These are phyloP conservation scores for Wasmannia auropunctata DNA, from an alignment of 1,140 invertebrate genomes.

Conservation along the genomic window DNA sequence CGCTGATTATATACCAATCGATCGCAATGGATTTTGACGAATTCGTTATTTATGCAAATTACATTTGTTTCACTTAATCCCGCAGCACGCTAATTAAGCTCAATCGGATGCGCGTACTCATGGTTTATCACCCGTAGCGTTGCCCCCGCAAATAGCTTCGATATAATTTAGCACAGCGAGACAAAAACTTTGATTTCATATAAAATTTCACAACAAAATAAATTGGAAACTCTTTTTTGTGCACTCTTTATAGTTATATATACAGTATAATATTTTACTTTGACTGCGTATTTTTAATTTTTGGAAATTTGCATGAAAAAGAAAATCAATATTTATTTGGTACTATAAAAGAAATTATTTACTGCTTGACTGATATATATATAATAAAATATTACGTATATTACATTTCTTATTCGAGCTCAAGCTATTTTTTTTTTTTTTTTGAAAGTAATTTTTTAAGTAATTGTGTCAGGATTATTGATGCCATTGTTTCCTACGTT, in stretches of 20 bases:
- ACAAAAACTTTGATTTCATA: slow-evolving; percentile 2
- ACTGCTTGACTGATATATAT: background rate
- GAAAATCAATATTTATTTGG: background rate
- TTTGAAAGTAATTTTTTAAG: background rate
- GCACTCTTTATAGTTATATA: background rate
- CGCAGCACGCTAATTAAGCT: slow-evolving; percentile 23
- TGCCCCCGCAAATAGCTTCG: background rate
- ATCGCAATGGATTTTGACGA: slow-evolving; percentile 35
- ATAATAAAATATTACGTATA: background rate
- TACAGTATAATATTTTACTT: background rate
- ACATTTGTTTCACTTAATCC: slow-evolving; percentile 44
- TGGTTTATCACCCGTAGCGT: slow-evolving; percentile 29
- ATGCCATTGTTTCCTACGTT: background rate
- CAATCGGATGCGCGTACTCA: background rate
- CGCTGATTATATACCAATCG: slow-evolving; percentile 17
- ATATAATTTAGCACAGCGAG: background rate
- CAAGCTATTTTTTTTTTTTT: background rate
- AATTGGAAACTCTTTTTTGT: background rate
- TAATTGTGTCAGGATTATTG: background rate
- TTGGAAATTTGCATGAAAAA: background rate
- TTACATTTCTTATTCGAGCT: background rate
- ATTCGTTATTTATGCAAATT: slow-evolving; percentile 56
- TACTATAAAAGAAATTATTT: background rate
- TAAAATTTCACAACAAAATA: background rate
- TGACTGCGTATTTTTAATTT: background rate